Percentiles rank a stretch among this genome's conserved stretches.
Evolutionary conservation across 2,797 vertebrate species (phyloP).

Genomic region (Gobio occitaniae): DNA sequence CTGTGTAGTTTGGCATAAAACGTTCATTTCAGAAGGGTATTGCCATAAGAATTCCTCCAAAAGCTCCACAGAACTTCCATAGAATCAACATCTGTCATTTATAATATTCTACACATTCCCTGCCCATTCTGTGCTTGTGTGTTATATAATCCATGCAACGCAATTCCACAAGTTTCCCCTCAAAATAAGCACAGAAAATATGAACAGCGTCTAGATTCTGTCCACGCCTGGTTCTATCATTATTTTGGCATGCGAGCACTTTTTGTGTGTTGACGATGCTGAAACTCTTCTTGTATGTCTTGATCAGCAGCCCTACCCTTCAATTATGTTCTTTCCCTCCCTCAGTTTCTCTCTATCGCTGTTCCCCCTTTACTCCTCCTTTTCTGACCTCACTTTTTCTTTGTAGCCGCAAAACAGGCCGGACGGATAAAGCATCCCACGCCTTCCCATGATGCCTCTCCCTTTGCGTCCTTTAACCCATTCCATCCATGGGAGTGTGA

Average conservation of each 20-base stretch:
- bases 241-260: not conserved
- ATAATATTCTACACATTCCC: not conserved
- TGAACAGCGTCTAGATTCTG: not conserved
- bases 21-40: not conserved
- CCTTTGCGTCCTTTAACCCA: constrained; percentile 57
- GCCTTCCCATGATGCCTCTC: constrained; percentile 66
- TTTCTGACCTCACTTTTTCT: constrained; percentile 59
- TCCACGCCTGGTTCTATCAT: not conserved
- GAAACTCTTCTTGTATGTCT: constrained; percentile 58
- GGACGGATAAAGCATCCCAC: constrained; percentile 66
- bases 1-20: not conserved
- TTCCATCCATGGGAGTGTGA: constrained; percentile 52
- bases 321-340: constrained; percentile 53
- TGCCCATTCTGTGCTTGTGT: not conserved
- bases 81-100: not conserved
- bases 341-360: constrained; percentile 27
- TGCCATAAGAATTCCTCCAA: not conserved
- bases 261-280: constrained; percentile 38
- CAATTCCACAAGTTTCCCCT: not conserved
- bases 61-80: not conserved
- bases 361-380: constrained; percentile 44
- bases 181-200: not conserved
- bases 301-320: constrained; percentile 55
- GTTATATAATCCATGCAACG: not conserved
- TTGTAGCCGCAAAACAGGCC: constrained; percentile 51